Evolutionary conservation across 2,797 vertebrate species (phyloP).

Genomic region (Jordanella pulchra): DNA sequence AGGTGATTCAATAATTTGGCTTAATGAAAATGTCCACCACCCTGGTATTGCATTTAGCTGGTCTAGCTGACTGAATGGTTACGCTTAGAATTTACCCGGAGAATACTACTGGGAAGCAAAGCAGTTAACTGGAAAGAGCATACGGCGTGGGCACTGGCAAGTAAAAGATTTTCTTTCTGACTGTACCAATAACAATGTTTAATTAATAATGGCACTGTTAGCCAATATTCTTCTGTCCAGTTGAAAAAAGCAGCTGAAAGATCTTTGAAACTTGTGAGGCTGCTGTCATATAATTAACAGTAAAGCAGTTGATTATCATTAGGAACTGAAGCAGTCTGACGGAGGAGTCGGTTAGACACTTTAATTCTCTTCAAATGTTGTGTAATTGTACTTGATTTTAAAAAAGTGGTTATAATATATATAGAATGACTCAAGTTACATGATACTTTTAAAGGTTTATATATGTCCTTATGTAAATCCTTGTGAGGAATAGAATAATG

Average conservation of each 20-base stretch:
- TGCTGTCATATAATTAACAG: neutral
- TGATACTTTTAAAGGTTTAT: slow-evolving; percentile 5
- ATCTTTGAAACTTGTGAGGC: neutral
- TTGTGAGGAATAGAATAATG: no score
- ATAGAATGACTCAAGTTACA: neutral
- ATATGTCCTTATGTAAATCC: neutral
- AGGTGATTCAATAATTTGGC: neutral
- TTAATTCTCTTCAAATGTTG: neutral
- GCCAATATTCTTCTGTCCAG: neutral
- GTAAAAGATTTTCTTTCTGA: neutral
- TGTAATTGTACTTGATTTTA: neutral
- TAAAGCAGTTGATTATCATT: neutral
- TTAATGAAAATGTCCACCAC: neutral
- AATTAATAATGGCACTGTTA: neutral
- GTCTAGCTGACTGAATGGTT: neutral
- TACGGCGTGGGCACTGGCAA: no score
- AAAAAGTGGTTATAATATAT: neutral
- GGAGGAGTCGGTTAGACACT: neutral
- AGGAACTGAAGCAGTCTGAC: no score
- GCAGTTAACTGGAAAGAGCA: neutral
- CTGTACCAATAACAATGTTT: neutral
- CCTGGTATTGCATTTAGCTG: neutral
- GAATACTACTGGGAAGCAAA: neutral
- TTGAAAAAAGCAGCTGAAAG: neutral
- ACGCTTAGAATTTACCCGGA: neutral